Evolutionary conservation across 2,113 vertebrate genomes (phyloP).

Genomic region (Cygnus buccinator): DNA sequence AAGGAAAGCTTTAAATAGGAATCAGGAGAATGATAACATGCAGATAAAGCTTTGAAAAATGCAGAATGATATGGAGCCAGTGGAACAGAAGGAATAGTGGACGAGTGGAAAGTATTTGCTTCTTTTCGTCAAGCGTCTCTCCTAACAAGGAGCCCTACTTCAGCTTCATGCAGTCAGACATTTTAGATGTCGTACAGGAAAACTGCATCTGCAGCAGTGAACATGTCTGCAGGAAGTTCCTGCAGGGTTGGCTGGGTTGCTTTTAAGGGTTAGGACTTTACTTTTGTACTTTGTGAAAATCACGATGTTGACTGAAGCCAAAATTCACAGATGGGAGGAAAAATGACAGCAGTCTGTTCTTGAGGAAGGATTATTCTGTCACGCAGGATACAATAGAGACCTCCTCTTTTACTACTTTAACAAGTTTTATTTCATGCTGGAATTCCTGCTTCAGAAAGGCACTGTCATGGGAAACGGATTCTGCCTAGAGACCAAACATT

Average conservation of each 20-base stretch:
- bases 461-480: constrained; percentile 76
- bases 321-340: constrained; percentile 70
- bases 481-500: constrained; percentile 72
- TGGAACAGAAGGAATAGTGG: background rate
- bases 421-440: constrained; percentile 81
- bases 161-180: background rate
- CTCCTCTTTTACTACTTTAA: constrained; percentile 75
- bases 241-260: background rate
- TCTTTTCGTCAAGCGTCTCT: background rate
- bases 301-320: constrained; percentile 41
- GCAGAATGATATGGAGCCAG: background rate
- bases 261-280: constrained; percentile 4
- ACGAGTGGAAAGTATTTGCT: background rate
- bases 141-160: background rate
- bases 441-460: constrained; percentile 71
- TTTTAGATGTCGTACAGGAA: background rate
- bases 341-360: constrained; percentile 68
- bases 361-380: constrained; percentile 79
- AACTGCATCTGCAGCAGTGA: background rate
- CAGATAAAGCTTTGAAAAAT: background rate
- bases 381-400: constrained; percentile 73
- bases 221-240: background rate
- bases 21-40: background rate
- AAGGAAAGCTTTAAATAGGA: background rate
- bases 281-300: constrained; percentile 57